Conservation (phyloP, 2,888 invertebrate genomes). For the Herminia tarsipennalis region DNA sequence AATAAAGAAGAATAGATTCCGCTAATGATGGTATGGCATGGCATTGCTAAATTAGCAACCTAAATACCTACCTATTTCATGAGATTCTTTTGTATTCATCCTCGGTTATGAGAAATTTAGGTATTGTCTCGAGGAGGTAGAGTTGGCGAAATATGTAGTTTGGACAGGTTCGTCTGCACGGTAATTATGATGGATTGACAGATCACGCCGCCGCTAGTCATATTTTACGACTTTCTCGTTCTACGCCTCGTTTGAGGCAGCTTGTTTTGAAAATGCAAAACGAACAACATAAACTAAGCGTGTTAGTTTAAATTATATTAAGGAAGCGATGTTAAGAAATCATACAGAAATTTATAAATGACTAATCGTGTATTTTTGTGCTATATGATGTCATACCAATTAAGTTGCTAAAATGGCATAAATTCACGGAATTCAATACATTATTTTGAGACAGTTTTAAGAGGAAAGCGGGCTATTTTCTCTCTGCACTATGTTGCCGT, state of each 20-base stretch:
- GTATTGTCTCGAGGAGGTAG: no score
- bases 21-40: no score
- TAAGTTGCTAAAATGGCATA: neutral
- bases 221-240: neutral
- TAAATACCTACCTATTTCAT: no score
- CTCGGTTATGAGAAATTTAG: no score
- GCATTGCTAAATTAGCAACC: no score
- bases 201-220: neutral
- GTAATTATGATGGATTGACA: neutral
- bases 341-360: slow-evolving; percentile 1
- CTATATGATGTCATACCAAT: slow-evolving; percentile 2
- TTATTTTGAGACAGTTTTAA: no score
- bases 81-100: no score
- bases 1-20: no score
- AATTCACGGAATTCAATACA: no score
- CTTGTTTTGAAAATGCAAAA: slow-evolving; percentile 33
- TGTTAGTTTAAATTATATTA: neutral
- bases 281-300: slow-evolving; percentile 10
- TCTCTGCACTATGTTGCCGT: no score
- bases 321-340: neutral
- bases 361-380: slow-evolving; percentile 7
- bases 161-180: slow-evolving; percentile 8
- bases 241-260: slow-evolving; percentile 4
- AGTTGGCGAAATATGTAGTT: no score
- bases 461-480: no score